These are phyloP conservation scores for Heliothis subflexa DNA, from an alignment of 1,140 invertebrate genomes.

Conservation along the genomic window DNA sequence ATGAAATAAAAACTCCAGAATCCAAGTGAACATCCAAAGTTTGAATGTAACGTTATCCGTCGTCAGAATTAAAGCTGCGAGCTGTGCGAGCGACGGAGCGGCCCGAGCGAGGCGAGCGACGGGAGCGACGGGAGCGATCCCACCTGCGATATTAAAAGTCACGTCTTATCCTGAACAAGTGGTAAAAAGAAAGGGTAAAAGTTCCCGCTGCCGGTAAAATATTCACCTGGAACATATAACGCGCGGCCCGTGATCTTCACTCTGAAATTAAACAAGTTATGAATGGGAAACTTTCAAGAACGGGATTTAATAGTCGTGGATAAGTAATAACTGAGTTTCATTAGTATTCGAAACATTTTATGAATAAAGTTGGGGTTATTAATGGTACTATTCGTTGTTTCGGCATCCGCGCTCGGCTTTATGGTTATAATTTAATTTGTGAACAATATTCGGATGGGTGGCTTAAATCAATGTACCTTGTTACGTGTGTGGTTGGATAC, in stretches of 20 bases:
- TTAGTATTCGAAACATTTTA: slow-evolving; percentile 49
- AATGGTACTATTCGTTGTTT: slow-evolving; percentile 40
- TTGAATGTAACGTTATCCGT: slow-evolving; percentile 35
- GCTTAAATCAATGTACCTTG: slow-evolving; percentile 9
- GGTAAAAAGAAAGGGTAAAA: slow-evolving; percentile 55
- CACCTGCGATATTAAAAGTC: slow-evolving; percentile 58
- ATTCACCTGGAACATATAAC: slow-evolving; percentile 57
- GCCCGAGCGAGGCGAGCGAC: slow-evolving; percentile 12
- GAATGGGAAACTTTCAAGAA: slow-evolving; percentile 50
- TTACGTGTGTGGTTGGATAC: slow-evolving; percentile 7
- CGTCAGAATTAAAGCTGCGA: slow-evolving; percentile 36
- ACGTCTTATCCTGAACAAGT: slow-evolving; percentile 53
- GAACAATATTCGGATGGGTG: slow-evolving; percentile 20
- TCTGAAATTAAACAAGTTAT: slow-evolving; percentile 61
- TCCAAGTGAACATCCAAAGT: slow-evolving; percentile 32
- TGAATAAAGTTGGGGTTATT: slow-evolving; percentile 48
- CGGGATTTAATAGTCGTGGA: slow-evolving; percentile 49
- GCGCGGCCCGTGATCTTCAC: slow-evolving; percentile 44
- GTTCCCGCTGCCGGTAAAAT: slow-evolving; percentile 52
- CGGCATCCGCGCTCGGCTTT: slow-evolving; percentile 19
- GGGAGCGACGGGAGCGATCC: slow-evolving; percentile 12
- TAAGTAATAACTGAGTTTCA: slow-evolving; percentile 47
- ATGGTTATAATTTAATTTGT: slow-evolving; percentile 46
- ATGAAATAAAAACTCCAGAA: slow-evolving; percentile 21
- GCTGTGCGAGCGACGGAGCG: neutral